Base-by-base conservation (phyloP, 2,888 invertebrate genomes). In the Malacosoma neustria region DNA sequence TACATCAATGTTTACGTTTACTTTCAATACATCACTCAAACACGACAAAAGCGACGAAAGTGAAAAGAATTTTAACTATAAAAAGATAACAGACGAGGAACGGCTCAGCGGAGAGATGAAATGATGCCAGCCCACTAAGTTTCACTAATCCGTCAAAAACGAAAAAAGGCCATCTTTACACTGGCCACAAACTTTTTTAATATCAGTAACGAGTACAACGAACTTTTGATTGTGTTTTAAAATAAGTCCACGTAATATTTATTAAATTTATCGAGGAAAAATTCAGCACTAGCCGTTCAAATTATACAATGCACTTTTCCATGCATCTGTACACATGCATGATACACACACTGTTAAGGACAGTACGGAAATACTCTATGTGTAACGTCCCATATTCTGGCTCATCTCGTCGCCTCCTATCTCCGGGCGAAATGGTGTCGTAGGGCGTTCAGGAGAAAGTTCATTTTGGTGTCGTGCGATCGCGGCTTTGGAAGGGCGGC, bases 341-440 rank as follows among this genome's bases (percentile, higher is more conserved):
- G 57, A 52, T 70, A 75, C 73, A 65, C 74, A 74, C 67, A 73
- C 72, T 68, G 58, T 50, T 61, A 59, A 48, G 65, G 68, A 61
- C 60, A 67, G 71, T 71, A 84, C 81, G 74, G 73, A 82, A 84
- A 82, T 82, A 84, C 72, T 72, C 72, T 57, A 65, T 70, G 68
- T 71, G 70, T 74, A 67, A 57, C 75, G 77, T 77, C 67, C 80
- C 72, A 79, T 80, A 82, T 79, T 75, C 73, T 57, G 61, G 71
- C 74, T 72, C 72, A 71, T 76, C 75, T 75, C 65, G 61, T 50
- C 66, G 60, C 54, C 57, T 60, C 46, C 51, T 46, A 57, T 51
- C 63, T 64, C 60, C 66, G 69, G 62, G 59, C 72, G 67, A 81
- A 80, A 71, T 72, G 57, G 57, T 63, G 55, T 69, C 75, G 62